phyloP scores from a whole-genome alignment of 2,797 vertebrate species.

The Enteromius treurensis region DNA sequence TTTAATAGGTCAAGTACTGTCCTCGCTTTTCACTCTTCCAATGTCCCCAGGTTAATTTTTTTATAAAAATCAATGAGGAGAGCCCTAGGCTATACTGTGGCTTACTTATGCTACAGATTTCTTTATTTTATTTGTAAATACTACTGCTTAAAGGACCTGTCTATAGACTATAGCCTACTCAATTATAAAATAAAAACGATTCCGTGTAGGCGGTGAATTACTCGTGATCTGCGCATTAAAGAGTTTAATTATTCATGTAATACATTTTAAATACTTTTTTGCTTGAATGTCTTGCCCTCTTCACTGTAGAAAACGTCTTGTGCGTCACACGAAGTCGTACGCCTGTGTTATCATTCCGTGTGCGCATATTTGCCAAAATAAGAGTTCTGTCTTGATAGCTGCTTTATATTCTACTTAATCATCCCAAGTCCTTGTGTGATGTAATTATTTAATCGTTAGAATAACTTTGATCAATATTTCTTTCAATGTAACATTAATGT shows the following conservation, averaged over 20 bases:
- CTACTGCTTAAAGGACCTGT: slow-evolving; percentile 25
- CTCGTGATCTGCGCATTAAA: background rate
- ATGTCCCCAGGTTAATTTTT: too few species aligned
- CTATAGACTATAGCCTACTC: background rate
- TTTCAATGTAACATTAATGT: background rate
- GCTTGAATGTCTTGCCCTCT: background rate
- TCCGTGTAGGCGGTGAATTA: background rate
- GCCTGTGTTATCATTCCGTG: slow-evolving; percentile 37
- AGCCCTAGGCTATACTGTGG: background rate
- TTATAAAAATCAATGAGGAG: rapidly evolving
- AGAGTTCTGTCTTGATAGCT: slow-evolving; percentile 5
- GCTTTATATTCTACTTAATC: background rate
- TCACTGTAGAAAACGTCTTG: background rate
- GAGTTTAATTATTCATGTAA: too few species aligned
- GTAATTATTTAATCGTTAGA: background rate
- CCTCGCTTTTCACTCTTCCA: background rate
- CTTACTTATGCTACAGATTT: background rate
- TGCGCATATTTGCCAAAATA: background rate
- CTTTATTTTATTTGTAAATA: background rate
- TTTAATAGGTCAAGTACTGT: background rate
- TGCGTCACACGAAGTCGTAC: slow-evolving; percentile 15
- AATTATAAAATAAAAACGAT: background rate
- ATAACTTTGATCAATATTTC: background rate
- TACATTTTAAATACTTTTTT: too few species aligned
- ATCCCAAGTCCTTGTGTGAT: background rate